Evolutionary conservation across 2,888 invertebrate species (phyloP).

Genomic region (Adineta ricciae): DNA sequence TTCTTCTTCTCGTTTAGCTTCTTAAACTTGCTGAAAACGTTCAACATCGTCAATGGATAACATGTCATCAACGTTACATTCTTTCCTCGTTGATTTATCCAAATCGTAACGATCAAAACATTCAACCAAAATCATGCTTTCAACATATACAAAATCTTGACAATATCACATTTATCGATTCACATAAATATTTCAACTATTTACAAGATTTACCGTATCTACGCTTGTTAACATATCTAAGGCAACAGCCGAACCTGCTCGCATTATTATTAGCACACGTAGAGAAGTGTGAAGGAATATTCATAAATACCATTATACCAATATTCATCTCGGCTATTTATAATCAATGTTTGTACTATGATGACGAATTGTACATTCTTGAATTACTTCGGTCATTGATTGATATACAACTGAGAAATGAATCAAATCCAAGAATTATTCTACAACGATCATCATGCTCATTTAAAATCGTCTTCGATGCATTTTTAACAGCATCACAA

Average conservation of each 20-base stretch:
- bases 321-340: constrained; percentile 61
- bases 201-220: constrained; percentile 61
- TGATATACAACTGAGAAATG: constrained; percentile 62
- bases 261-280: constrained; percentile 62
- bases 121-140: constrained; percentile 35
- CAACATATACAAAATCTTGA: constrained; percentile 37
- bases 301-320: constrained; percentile 53
- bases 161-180: constrained; percentile 60
- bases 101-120: constrained; percentile 19
- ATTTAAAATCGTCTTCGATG: constrained; percentile 69
- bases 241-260: constrained; percentile 62
- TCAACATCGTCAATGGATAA: constrained; percentile 27
- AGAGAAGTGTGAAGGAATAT: constrained; percentile 54
- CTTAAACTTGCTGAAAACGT: constrained; percentile 28
- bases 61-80: constrained; percentile 23
- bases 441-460: constrained; percentile 72
- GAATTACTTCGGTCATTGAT: constrained; percentile 54
- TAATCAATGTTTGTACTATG: constrained; percentile 64
- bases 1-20: constrained; percentile 6
- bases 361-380: constrained; percentile 58
- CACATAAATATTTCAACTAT: constrained; percentile 70
- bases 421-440: constrained; percentile 60
- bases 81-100: constrained; percentile 25
- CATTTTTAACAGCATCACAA: constrained; percentile 58
- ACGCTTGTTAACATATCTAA: constrained; percentile 61